Evolutionary conservation across 2,797 vertebrate species (phyloP), one percentile per base, ranked within the genome.

Genomic region (Echiichthys vipera): DNA sequence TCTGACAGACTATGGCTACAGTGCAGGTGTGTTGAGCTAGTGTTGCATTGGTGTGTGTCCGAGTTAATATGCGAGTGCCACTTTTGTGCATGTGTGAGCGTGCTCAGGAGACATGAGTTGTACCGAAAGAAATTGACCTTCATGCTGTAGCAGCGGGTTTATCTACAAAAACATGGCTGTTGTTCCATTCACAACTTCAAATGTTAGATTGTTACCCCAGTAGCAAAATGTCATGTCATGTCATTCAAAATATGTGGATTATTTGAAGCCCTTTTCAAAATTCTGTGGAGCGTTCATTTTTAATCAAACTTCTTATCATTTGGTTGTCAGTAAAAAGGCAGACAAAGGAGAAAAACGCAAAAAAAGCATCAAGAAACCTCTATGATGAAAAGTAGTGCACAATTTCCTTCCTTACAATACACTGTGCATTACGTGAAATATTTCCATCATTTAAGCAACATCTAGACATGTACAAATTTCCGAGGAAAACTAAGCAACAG

Each of bases 401-500:
- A 27, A 2, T 11, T 27, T 43, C 15, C 17, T 15, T 29, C 17
- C 1, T 32, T 9, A 6, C 7, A 10, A 8, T 8, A 24, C 4
- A 11, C 0, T 8, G 6, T 7, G 12, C 34, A 5, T 47, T 10
- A 7, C 17, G 22, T 27, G 3, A 53, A 32, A 40, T 24, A 6
- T 5, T 18, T 6, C 7, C 7, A 42, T 34, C 7, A 27, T 40
- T 57, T 58, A 47, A 15, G 25, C 5, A 24, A 54, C 11, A 46
- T 56, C 27, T 29, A 18, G 25, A 61, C 1, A 7, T 45, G 15
- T 18, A 24, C 13, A 37, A 5, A 62, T n/a, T 66, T 74, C 24
- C 2, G 42, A 57, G 8, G n/a, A 69, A 79, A 71, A 27, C 25
- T 34, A 20, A 50, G 65, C 56, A 57, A 55, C 42, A 37, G 25